Base-by-base conservation (phyloP, 2,113 vertebrate species). In the Gila orcuttii region DNA sequence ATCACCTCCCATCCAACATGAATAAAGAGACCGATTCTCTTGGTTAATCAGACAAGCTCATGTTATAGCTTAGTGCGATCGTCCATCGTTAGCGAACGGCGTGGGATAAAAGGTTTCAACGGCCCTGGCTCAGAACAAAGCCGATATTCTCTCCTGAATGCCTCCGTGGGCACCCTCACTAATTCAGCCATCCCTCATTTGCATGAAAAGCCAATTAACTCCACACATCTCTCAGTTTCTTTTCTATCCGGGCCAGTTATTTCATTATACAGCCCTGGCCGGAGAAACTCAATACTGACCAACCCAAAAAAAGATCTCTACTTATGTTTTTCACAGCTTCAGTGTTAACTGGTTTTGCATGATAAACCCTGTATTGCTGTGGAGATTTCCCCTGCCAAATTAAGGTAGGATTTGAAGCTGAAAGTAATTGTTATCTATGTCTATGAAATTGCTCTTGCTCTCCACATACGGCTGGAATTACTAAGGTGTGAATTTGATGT, bases 381-480 rank as follows among this genome's bases (percentile, higher is more conserved):
- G 21, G 9, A 69, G n/a, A 69, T 36, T 19, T 17, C 60, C 60
- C 9, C 42, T 74, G 77, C 76, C 84, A 42, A 90, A 92, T 87
- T 83, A 87, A 69, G 76, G 83, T 84, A 60, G 28, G 42, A 89
- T 85, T 45, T 71, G 55, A 64, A 76, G 78, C 83, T 90, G 71
- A 45, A 86, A 75, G 85, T 90, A 92, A 92, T 93, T 91, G 82
- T 50, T 50, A 84, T 91, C 91, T 93, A 90, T 92, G 85, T 64
- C 82, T 31, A 93, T 83, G 73, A 87, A 75, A 88, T 85, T 90
- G 57, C 36, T 86, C 83, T 85, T 88, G 60, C 42, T 83, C 86
- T 86, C 74, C 64, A 84, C 85, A 86, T 91, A 90, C 23, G 81
- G 74, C 68, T 87, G 76, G 82, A 88, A 86, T 60, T 77, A 83